Conservation (phyloP, 1,140 invertebrate genomes). For the Schlechtendalia chinensis region DNA sequence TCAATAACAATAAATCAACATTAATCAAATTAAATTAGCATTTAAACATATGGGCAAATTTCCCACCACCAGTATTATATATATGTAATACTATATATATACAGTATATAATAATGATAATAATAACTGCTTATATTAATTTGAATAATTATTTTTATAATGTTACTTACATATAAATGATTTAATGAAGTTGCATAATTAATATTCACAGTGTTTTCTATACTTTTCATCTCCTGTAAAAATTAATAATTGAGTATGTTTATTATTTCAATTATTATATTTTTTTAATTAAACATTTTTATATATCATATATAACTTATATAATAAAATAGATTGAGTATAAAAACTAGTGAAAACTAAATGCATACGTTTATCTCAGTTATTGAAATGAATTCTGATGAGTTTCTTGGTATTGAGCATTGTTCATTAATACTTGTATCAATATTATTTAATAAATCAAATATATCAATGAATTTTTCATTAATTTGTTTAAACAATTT, state of each 20-base stretch:
- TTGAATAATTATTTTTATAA: too few species aligned
- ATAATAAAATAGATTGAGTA: background rate
- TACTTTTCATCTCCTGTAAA: slow-evolving; percentile 6
- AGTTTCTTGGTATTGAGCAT: background rate
- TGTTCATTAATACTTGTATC: background rate
- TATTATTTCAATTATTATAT: too few species aligned
- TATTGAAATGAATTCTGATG: background rate
- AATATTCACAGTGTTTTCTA: background rate
- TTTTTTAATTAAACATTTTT: too few species aligned
- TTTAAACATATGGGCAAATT: too few species aligned
- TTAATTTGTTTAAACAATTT: slow-evolving; percentile 12
- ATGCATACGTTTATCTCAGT: slow-evolving; percentile 21
- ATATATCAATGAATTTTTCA: background rate
- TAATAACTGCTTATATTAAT: too few species aligned
- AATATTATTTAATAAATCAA: background rate
- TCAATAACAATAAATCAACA: too few species aligned
- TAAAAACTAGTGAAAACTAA: background rate
- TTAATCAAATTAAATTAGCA: too few species aligned
- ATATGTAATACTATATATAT: too few species aligned
- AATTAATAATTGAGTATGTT: background rate
- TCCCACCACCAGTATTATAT: too few species aligned
- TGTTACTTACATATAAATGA: background rate
- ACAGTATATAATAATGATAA: too few species aligned
- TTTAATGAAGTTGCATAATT: background rate
- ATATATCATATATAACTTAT: too few species aligned